Base-by-base conservation (phyloP, 2,113 vertebrate genomes). In the Spizaetus ornatus region DNA sequence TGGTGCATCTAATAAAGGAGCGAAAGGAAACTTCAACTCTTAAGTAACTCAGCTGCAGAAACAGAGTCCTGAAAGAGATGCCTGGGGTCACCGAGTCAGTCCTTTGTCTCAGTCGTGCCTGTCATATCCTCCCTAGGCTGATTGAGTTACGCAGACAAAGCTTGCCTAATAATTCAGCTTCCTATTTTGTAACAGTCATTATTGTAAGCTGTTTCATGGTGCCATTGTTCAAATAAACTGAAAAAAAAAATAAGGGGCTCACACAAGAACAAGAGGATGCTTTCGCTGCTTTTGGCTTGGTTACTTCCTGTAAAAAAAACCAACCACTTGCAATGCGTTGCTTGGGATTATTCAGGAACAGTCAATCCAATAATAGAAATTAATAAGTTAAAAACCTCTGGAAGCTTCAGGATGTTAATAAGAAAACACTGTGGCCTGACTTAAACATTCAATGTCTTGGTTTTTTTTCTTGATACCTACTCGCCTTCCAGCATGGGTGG, bases 141-240 rank as follows among this genome's bases (percentile, higher is more conserved):
- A 89, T 85, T 87, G 86, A 95, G 93, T 97, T 95, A 86, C 29
- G 27, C 86, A 95, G 97, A 95, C 42, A 29, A 88, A 91, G 93
- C 89, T 97, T 95, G 94, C 93, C 84, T 95, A 97, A 95, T 96
- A 96, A 96, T 96, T 90, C 78, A 77, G 87, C 95, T 97, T 97
- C 96, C 96, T 97, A 93, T 97, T 97, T 96, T 96, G 96, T 96
- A 96, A 95, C 89, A 96, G 89, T 80, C 84, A 63, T 94, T 97
- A 94, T 95, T 97, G 89, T 97, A 70, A 90, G 71, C 87, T 80
- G 38, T 91, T 95, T 91, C 93, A 93, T 91, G 84, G 93, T 91
- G 82, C 81, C 70, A 85, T 96, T 95, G 95, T 96, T 97, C 73
- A 79, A 87, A 93, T 85, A 87, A 94, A 77, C 58, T 52, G 26